Base-by-base conservation (phyloP, 1,140 invertebrate genomes). In the Drosophila truncata region DNA sequence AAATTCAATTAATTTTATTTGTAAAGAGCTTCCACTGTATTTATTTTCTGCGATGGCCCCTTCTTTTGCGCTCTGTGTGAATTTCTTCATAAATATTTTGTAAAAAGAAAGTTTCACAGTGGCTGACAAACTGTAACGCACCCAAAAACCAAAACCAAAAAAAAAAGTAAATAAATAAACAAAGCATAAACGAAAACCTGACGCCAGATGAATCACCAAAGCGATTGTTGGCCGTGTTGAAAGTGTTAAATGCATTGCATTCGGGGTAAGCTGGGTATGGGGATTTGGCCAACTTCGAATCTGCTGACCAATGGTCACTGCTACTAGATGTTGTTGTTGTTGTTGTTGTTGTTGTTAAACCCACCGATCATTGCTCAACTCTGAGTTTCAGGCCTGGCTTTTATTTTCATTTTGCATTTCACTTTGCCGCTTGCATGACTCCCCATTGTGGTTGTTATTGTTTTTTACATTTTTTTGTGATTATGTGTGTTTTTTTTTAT, bases 161-260 rank as follows among this genome's bases (percentile, higher is more conserved):
- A 14, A 29, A 39, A 8, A 29, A 25, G 23, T 63, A 66, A 44
- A 59, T 47, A 70, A 69, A 70, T 69, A 71, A 67, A 63, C 59
- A 67, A 64, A 63, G 23, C 31, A 23, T 16, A 42, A 66, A 66
- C 63, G 25, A 66, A 72, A 77, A 77, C 54, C 74, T 39, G 74
- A 69, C 37, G 47, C 75, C 57, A 35, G 52, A 57, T 88, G 84
- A 87, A 73, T 87, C 83, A 87, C 78, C 66, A 72, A 72, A 73
- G 67, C 52, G 42, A 60, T 35, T 72, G 70, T 29, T 25, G 78
- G 33, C 69, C 44, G 27, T 85, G 82, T 82, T 83, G 84, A 88
- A 86, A 88, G 83, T 83, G 83, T 83, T 86, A 87, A 87, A 78
- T 86, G 83, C 82, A 85, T 85, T 85, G 78, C 82, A 86, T 75